Percentiles rank a stretch among this genome's conserved stretches.
phyloP scores from a whole-genome alignment of 53 echinoderm and acorn worm species.

The Mesocentrotus franciscanus region DNA sequence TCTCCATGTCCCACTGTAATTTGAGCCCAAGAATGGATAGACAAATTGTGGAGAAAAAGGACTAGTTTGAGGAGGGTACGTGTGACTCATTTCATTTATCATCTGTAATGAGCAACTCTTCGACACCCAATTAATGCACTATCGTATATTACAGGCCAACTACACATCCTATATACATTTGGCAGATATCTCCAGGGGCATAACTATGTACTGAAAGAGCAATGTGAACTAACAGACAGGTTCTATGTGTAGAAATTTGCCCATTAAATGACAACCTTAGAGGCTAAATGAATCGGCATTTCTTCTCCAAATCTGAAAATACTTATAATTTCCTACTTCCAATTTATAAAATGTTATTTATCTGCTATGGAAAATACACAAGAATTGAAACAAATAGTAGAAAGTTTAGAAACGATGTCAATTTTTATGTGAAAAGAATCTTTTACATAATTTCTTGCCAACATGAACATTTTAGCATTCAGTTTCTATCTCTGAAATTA shows the following conservation, averaged over 20 bases:
- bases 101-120: not conserved
- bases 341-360: not conserved
- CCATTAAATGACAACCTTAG: not conserved
- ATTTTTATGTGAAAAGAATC: no score
- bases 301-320: not conserved
- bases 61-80: not conserved
- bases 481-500: no score
- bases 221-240: not conserved
- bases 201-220: not conserved
- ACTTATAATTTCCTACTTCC: not conserved
- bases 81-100: conserved; percentile 24
- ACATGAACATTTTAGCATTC: no score
- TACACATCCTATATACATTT: conserved; percentile 22
- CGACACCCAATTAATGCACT: conserved; percentile 17
- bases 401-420: no score
- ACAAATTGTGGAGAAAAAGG: conserved; percentile 6
- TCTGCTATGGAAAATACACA: not conserved
- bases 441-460: no score
- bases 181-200: not conserved
- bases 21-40: conserved; percentile 29
- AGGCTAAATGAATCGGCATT: not conserved
- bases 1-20: not conserved
- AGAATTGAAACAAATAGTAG: not conserved
- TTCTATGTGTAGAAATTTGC: not conserved
- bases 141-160: not conserved